These are phyloP conservation scores for Dryococelus australis DNA, from an alignment of 2,888 invertebrate species.

Conservation along the genomic window DNA sequence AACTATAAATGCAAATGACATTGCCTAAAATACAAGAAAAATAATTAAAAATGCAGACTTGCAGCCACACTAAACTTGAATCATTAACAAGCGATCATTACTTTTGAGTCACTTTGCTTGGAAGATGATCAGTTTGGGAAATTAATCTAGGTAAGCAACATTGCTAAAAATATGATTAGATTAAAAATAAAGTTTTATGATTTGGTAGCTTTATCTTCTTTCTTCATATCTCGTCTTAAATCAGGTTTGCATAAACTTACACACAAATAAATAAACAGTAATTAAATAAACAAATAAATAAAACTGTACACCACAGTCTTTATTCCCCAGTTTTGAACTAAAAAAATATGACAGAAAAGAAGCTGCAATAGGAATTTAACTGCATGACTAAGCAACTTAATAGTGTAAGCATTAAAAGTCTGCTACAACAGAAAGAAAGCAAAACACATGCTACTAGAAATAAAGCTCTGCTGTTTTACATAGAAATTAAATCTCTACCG, in stretches of 20 bases:
- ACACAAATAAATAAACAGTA: constrained; percentile 5
- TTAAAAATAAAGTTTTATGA: neutral
- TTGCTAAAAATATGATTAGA: neutral
- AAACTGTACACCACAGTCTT: constrained; percentile 47
- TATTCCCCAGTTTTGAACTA: constrained; percentile 48
- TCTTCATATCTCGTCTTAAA: neutral
- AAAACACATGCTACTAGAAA: neutral
- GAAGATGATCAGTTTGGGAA: neutral
- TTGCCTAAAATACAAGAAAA: constrained; percentile 43
- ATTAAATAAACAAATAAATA: constrained; percentile 36
- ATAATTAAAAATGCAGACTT: constrained; percentile 45
- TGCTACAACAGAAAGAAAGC: neutral
- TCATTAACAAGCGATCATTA: constrained; percentile 34
- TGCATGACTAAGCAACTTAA: neutral
- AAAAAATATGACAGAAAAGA: constrained; percentile 27
- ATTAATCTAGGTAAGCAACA: neutral
- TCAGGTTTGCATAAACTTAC: neutral
- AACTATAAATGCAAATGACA: constrained; percentile 45
- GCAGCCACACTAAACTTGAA: constrained; percentile 43
- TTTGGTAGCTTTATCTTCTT: neutral
- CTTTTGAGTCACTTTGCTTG: neutral
- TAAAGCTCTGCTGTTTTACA: neutral
- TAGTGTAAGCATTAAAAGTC: neutral
- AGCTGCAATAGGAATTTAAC: neutral
- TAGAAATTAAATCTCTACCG: neutral